Conservation (phyloP, 2,797 vertebrate species). For the Staurois parvus region DNA sequence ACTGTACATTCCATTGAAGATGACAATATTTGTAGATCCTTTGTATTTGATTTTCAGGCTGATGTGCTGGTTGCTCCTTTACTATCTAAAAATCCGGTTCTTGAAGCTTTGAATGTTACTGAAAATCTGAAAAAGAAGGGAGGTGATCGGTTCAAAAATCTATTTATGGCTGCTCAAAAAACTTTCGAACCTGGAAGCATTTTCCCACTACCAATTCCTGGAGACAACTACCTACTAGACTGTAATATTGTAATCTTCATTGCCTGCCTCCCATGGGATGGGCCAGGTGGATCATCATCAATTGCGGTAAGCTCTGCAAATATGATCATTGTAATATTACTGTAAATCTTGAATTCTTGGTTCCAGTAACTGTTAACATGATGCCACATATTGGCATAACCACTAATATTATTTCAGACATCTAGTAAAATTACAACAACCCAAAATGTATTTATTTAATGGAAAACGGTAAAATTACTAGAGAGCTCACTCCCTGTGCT, state of each 20-base stretch:
- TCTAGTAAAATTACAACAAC: no score
- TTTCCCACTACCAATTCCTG: background rate
- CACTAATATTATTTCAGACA: no score
- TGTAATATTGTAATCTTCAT: constrained; percentile 22
- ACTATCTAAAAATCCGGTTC: background rate
- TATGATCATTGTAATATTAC: background rate
- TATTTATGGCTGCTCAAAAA: background rate
- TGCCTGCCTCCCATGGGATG: constrained; percentile 8
- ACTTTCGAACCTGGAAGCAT: background rate
- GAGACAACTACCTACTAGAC: background rate
- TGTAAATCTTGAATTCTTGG: no score
- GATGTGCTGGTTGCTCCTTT: background rate
- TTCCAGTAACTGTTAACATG: background rate
- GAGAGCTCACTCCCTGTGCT: no score
- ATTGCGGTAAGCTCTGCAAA: background rate
- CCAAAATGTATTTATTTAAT: no score
- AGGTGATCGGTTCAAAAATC: constrained; percentile 1
- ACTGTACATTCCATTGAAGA: no score
- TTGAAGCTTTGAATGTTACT: constrained; percentile 13
- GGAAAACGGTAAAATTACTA: no score
- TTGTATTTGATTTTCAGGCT: no score
- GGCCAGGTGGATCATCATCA: background rate
- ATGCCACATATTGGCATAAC: background rate
- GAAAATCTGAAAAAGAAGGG: background rate
- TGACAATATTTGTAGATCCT: no score